Percentiles rank a stretch among this genome's conserved stretches.
These are phyloP conservation scores for Drosophila barbarae DNA, from an alignment of 2,888 invertebrate species.

Conservation along the genomic window DNA sequence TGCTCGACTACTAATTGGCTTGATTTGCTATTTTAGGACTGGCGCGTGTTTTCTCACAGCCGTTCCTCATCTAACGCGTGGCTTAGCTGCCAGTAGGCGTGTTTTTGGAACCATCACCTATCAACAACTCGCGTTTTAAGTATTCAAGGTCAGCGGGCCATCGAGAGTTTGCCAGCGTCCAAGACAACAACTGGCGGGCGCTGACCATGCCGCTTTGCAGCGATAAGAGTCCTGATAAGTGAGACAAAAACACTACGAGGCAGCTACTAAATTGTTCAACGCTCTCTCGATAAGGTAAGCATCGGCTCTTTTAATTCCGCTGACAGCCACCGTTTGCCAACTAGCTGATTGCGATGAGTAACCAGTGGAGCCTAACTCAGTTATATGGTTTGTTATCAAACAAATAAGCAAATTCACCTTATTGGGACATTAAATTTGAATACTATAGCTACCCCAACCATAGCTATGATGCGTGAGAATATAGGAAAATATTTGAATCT, in stretches of 20 bases:
- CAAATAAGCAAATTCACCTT: slow-evolving; percentile 3
- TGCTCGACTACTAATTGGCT: slow-evolving; percentile 17
- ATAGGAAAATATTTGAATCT: neutral
- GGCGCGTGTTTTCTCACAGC: slow-evolving; percentile 32
- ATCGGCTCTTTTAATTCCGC: slow-evolving; percentile 12
- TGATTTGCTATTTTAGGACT: slow-evolving; percentile 30
- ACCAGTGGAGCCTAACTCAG: slow-evolving; percentile 10
- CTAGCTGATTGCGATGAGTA: slow-evolving; percentile 13
- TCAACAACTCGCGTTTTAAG: slow-evolving; percentile 42
- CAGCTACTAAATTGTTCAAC: slow-evolving; percentile 6
- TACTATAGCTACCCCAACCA: slow-evolving; percentile 6
- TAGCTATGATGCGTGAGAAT: neutral
- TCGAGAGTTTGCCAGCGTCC: slow-evolving; percentile 22
- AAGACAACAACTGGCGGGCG: slow-evolving; percentile 7
- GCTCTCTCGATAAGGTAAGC: slow-evolving; percentile 41
- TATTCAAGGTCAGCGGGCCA: slow-evolving; percentile 65
- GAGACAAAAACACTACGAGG: slow-evolving; percentile 7
- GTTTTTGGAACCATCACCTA: slow-evolving; percentile 36
- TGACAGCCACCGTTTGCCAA: slow-evolving; percentile 33
- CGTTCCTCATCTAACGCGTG: slow-evolving; percentile 56
- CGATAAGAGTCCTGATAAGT: slow-evolving; percentile 48
- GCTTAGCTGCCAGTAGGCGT: slow-evolving; percentile 14
- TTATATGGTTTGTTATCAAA: slow-evolving; percentile 7
- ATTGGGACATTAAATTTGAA: neutral
- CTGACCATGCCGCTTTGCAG: slow-evolving; percentile 42